Percentiles rank a stretch among this genome's conserved stretches.
Conservation (phyloP, 2,113 vertebrate genomes). For the Chaetops frenatus region DNA sequence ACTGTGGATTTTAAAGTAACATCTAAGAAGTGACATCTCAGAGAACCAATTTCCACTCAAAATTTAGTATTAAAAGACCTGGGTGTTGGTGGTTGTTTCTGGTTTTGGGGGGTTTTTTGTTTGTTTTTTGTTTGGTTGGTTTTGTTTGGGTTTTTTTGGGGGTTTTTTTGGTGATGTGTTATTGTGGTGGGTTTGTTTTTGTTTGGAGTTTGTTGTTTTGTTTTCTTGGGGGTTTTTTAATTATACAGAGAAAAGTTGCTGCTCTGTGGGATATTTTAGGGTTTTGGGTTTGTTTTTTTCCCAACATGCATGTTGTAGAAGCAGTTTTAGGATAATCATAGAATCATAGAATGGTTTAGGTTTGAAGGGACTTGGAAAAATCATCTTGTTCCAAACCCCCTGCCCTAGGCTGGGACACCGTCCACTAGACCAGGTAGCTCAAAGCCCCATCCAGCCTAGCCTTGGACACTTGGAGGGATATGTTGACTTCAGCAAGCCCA, state of each 20-base stretch:
- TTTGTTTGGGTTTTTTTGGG: background rate
- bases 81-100: background rate
- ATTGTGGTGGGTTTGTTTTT: background rate
- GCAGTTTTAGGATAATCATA: background rate
- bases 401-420: background rate
- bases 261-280: background rate
- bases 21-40: background rate
- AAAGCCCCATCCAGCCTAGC: background rate
- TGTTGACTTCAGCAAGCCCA: background rate
- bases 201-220: background rate
- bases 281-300: rapidly evolving
- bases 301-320: background rate
- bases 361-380: background rate
- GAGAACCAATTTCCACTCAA: background rate
- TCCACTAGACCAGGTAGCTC: background rate
- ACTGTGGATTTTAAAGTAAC: background rate
- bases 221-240: background rate
- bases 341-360: background rate
- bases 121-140: background rate
- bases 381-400: background rate
- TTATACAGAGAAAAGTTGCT: background rate
- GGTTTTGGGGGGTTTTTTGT: too few relatives aligned
- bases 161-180: background rate
- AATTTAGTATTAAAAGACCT: background rate
- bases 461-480: background rate